Percentiles rank a stretch among this genome's conserved stretches.
phyloP scores from a whole-genome alignment of 1,140 invertebrate species.

The Panulirus ornatus region DNA sequence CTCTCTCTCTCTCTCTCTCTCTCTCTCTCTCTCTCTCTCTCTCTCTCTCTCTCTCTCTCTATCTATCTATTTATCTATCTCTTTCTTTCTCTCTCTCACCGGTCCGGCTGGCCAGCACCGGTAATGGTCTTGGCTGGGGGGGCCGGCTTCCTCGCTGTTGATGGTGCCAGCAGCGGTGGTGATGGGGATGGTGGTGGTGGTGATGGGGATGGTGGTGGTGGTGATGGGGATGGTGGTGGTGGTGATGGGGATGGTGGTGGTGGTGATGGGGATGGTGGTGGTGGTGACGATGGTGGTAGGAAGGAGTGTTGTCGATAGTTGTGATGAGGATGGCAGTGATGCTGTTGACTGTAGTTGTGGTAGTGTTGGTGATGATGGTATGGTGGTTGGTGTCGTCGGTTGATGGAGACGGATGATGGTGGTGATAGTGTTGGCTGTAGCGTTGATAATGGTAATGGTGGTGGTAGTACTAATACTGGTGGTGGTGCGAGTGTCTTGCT shows the following conservation, averaged over 20 bases:
- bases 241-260: neutral
- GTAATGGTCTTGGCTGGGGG: too few species aligned
- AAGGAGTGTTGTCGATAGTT: too few species aligned
- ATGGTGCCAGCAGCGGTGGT: neutral
- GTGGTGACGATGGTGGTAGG: too few species aligned
- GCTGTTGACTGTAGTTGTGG: neutral
- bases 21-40: neutral
- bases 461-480: neutral
- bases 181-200: neutral
- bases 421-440: neutral
- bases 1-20: neutral
- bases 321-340: too few species aligned
- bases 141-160: too few species aligned
- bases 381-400: too few species aligned
- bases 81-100: neutral
- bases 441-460: neutral
- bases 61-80: neutral
- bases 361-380: neutral
- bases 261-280: neutral
- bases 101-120: too few species aligned
- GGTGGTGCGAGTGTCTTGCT: too few species aligned
- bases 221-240: too few species aligned
- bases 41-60: too few species aligned
- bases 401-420: too few species aligned
- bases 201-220: too few species aligned